Evolutionary conservation across 2,888 invertebrate genomes (phyloP), one percentile per base, ranked within the genome.

Genomic region (Esperia sulphurella): DNA sequence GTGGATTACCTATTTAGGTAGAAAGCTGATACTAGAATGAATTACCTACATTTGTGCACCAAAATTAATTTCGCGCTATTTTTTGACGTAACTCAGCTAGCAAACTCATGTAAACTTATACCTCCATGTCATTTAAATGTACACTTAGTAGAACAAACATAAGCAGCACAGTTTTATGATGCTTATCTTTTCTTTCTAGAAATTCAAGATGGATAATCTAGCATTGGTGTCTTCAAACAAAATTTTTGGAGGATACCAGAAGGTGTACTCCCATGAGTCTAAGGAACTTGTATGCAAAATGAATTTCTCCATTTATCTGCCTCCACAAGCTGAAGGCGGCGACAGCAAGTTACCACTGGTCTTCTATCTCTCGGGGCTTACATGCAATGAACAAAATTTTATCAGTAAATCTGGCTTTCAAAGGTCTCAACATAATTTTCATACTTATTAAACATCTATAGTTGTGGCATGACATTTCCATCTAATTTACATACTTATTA

Each of bases 381-480:
- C 96, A 0, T 99, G 99, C 78, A 97, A 93, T 9, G 98, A 99
- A 79, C 95, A 96, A 68, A 99, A 99, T 87, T 98, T 99, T 71
- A 94, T 98, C 55, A 94, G 95, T 45, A 99, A 99, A 85, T 93
- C 97, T 41, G 98, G 98, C n/a, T 95, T 96, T 53, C 99, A 99
- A 88, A 92, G 92, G 85, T 91, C 73, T 50, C 21, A 21, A 5
- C 21, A 21, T 5, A 21, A 21, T n/a, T 21, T 21, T 3, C 21
- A 21, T 21, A 21, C 21, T 5, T 21, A 21, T 21, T 3, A 21
- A 2, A 21, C 21, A 21, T 21, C 5, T n/a, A n/a, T 21, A 21
- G 21, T 21, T 3, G 2, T 21, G 21, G 21, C 21, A 21, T 21
- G 21, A 21, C 21, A 21, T 21, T 21, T 5, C 2, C 21, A 21